These are phyloP conservation scores for Bombus soroeensis DNA, from an alignment of 1,140 invertebrate genomes.

Conservation along the genomic window DNA sequence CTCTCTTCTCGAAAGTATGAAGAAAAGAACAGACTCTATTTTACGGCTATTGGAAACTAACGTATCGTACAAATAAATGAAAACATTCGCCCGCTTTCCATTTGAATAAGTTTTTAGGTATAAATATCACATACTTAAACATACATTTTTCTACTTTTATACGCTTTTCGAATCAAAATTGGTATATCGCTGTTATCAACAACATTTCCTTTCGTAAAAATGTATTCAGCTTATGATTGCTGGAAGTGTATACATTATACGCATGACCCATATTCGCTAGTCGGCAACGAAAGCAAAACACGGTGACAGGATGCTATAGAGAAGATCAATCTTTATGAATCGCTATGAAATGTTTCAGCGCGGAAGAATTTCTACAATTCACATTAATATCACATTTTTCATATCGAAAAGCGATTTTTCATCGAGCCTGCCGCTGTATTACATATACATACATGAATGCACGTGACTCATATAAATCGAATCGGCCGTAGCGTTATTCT, in stretches of 20 bases:
- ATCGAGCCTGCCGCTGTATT: not conserved
- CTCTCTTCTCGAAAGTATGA: not conserved
- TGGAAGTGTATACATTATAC: not conserved
- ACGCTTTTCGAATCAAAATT: not conserved
- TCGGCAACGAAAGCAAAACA: not conserved
- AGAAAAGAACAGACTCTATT: not conserved
- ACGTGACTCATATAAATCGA: constrained; percentile 15
- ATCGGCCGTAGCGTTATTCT: not conserved
- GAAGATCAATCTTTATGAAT: not conserved
- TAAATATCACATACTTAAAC: no score
- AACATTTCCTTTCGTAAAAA: not conserved
- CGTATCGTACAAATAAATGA: not conserved
- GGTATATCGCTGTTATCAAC: not conserved
- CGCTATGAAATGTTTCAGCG: not conserved
- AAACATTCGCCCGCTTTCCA: not conserved
- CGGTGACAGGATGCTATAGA: not conserved
- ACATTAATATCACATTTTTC: not conserved
- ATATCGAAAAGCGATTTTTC: not conserved
- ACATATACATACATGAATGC: not conserved
- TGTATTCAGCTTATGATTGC: not conserved
- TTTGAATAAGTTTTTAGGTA: not conserved
- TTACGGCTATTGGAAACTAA: not conserved
- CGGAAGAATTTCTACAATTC: not conserved
- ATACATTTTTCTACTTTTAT: no score
- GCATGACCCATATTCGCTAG: not conserved